A percentile compares a stretch with the other conserved stretches of the same genome.
Conservation (phyloP, 2,888 invertebrate genomes). For the Cephus pygmeus region DNA sequence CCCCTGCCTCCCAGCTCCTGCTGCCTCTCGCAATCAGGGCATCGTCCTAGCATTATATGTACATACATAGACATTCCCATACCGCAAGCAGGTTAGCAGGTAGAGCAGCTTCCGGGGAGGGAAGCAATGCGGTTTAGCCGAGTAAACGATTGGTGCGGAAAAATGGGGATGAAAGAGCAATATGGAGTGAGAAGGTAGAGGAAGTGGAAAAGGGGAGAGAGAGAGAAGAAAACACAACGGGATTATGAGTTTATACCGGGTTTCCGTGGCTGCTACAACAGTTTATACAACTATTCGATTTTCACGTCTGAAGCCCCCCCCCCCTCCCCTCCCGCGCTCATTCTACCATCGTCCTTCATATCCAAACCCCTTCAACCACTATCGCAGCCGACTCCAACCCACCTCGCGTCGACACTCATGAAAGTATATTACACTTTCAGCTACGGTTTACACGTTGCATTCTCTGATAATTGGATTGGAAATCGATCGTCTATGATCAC, state of each 20-base stretch:
- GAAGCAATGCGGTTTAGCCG: no score
- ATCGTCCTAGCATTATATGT: no score
- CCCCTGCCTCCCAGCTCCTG: no score
- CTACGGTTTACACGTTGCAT: slow-evolving; percentile 55
- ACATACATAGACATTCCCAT: no score
- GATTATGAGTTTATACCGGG: slow-evolving; percentile 48
- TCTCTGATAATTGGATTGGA: slow-evolving; percentile 61
- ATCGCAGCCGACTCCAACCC: slow-evolving; percentile 7
- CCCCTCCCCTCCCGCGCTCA: slow-evolving; percentile 26
- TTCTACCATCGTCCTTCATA: slow-evolving; percentile 27
- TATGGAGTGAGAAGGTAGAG: no score
- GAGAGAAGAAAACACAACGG: slow-evolving; percentile 26
- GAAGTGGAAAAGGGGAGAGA: slow-evolving; percentile 14
- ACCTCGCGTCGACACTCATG: slow-evolving; percentile 43
- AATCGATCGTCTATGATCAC: slow-evolving; percentile 52
- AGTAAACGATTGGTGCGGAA: no score
- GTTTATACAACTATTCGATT: slow-evolving; percentile 46
- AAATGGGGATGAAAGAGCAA: no score
- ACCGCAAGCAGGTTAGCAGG: no score
- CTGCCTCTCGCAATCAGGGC: no score
- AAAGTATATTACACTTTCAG: slow-evolving; percentile 58
- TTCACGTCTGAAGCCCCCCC: slow-evolving; percentile 33
- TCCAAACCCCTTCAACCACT: background rate
- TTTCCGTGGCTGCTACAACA: slow-evolving; percentile 36
- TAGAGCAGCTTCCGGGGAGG: no score